Evolutionary conservation across 1,140 invertebrate genomes (phyloP).

Genomic region (Hylaeus volcanicus): DNA sequence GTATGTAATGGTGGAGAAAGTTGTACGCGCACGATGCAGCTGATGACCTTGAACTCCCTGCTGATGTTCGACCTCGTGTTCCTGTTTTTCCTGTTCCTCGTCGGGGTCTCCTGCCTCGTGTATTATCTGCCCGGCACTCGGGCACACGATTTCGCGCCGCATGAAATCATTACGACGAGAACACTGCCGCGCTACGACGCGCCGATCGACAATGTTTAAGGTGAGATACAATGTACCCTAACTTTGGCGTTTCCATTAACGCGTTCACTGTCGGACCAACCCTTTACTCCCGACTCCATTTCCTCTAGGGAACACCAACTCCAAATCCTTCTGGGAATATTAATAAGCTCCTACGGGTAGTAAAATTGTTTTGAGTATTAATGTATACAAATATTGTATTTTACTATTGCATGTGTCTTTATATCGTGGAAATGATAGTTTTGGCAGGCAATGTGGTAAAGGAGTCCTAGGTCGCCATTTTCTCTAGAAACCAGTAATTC

Average conservation of each 20-base stretch:
- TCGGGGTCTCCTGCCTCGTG: constrained; percentile 89
- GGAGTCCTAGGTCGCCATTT: too few species aligned
- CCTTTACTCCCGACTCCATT: too few species aligned
- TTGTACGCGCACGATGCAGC: constrained; percentile 83
- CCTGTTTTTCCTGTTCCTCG: constrained; percentile 90
- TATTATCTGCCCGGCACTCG: constrained; percentile 86
- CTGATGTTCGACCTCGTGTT: constrained; percentile 93
- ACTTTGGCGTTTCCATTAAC: background rate
- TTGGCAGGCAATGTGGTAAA: too few species aligned
- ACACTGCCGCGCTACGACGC: constrained; percentile 67
- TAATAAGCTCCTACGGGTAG: too few species aligned
- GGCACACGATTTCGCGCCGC: constrained; percentile 70
- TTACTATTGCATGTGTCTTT: too few species aligned
- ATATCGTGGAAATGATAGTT: too few species aligned
- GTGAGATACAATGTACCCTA: constrained; percentile 59
- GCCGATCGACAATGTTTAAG: constrained; percentile 79
- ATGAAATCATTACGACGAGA: constrained; percentile 77
- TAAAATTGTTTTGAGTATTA: too few species aligned
- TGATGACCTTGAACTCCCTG: constrained; percentile 90
- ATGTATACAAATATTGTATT: too few species aligned
- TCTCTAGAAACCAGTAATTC: too few species aligned
- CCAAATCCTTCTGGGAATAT: too few species aligned
- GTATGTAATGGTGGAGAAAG: constrained; percentile 74
- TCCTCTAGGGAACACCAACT: too few species aligned
- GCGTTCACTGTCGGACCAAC: too few species aligned